Evolutionary conservation across 2,797 vertebrate species (phyloP).

Genomic region (Melanotaenia pygmaea): DNA sequence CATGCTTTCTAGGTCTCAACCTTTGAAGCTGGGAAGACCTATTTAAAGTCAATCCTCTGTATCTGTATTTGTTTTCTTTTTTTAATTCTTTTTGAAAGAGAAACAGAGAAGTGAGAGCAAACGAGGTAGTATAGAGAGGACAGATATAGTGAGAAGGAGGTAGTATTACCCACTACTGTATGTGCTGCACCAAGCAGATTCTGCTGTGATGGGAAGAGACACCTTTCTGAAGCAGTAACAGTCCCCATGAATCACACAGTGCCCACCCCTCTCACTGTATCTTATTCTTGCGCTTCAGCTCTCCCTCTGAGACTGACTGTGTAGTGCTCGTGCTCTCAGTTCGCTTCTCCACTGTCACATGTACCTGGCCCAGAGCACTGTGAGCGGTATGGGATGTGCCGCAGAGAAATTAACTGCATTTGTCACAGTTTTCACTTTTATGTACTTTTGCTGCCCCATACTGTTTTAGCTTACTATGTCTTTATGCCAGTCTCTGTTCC

Average conservation of each 20-base stretch:
- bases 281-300: conserved; percentile 41
- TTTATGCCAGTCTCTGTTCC: conserved; percentile 11
- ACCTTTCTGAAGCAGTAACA: conserved; percentile 76
- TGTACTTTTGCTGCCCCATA: conserved; percentile 51
- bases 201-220: conserved; percentile 74
- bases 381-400: conserved; percentile 25
- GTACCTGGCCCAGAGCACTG: conserved; percentile 49
- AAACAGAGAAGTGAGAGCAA: conserved; percentile 22
- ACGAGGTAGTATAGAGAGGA: conserved; percentile 7
- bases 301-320: conserved; percentile 45
- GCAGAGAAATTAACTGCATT: conserved; percentile 58
- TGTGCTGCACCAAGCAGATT: conserved; percentile 51
- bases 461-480: conserved; percentile 39
- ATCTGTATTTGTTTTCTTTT: conserved; percentile 20
- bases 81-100: conserved; percentile 12
- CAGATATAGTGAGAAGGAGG: conserved; percentile 35
- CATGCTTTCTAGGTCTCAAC: conserved; percentile 33
- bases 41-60: conserved; percentile 43
- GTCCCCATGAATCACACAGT: conserved; percentile 73
- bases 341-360: conserved; percentile 56
- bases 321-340: conserved; percentile 30
- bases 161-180: conserved; percentile 55
- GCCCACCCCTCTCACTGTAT: conserved; percentile 32
- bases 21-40: conserved; percentile 28
- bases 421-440: conserved; percentile 59